Evolutionary conservation across 2,797 vertebrate genomes (phyloP).

Genomic region (Delichon dasypus): DNA sequence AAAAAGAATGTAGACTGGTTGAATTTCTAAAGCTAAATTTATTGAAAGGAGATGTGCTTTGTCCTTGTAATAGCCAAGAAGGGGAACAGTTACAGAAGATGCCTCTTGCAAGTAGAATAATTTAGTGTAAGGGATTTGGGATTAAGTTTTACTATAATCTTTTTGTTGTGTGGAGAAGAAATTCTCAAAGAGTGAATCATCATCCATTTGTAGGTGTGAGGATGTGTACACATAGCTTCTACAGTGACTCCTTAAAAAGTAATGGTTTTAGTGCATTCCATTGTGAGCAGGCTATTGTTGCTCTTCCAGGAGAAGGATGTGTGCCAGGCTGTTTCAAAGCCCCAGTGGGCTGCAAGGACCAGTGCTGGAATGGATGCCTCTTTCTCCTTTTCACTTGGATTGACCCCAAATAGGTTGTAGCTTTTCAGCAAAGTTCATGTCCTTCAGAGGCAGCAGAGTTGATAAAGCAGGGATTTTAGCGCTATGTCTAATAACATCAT

Average conservation of each 20-base stretch:
- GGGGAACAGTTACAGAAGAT: neutral
- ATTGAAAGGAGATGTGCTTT: neutral
- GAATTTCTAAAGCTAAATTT: neutral
- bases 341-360: neutral
- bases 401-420: neutral
- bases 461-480: neutral
- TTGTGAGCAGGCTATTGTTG: neutral
- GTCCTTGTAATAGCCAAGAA: neutral
- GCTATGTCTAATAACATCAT: neutral
- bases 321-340: neutral
- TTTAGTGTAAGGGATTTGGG: neutral
- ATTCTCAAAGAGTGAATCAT: neutral
- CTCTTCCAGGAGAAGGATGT: fast-evolving
- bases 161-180: neutral
- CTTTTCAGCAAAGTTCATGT: neutral
- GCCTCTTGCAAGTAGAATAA: neutral
- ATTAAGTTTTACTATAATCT: neutral
- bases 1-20: neutral
- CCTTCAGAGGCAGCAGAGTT: neutral
- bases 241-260: neutral
- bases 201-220: neutral
- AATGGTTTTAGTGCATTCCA: neutral
- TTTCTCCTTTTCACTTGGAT: neutral
- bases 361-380: neutral
- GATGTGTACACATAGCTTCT: neutral